Evolutionary conservation across 2,113 vertebrate genomes (phyloP).

Genomic region (Puntigrus tetrazona): DNA sequence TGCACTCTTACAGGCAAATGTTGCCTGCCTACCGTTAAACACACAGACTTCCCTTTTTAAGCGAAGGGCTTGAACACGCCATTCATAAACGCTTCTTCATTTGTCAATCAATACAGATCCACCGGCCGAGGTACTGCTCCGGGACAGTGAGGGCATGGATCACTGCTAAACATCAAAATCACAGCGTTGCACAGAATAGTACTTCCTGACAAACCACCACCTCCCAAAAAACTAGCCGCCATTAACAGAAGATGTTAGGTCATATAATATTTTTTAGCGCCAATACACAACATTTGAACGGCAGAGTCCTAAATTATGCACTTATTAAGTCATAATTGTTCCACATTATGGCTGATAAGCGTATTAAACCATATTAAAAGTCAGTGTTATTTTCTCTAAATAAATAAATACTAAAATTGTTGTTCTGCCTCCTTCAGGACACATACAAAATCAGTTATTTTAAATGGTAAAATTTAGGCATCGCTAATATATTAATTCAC

Average conservation of each 20-base stretch:
- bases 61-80: not conserved
- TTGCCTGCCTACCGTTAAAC: not conserved
- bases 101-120: not conserved
- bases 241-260: not conserved
- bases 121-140: not conserved
- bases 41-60: constrained; percentile 17
- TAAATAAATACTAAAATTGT: not conserved
- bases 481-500: not conserved
- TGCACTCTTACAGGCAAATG: not conserved
- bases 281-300: not conserved
- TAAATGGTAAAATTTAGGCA: not conserved
- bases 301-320: not conserved
- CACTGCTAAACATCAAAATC: not conserved
- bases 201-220: not conserved
- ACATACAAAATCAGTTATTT: not conserved
- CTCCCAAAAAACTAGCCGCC: not conserved
- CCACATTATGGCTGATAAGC: not conserved
- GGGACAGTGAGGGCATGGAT: not conserved
- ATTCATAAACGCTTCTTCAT: not conserved
- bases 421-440: no score
- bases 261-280: not conserved
- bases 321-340: not conserved
- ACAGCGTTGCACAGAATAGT: not conserved
- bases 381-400: not conserved
- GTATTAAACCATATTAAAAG: not conserved